Base-by-base conservation (phyloP, 2,113 vertebrate genomes). In the Malaclemys terrapin region DNA sequence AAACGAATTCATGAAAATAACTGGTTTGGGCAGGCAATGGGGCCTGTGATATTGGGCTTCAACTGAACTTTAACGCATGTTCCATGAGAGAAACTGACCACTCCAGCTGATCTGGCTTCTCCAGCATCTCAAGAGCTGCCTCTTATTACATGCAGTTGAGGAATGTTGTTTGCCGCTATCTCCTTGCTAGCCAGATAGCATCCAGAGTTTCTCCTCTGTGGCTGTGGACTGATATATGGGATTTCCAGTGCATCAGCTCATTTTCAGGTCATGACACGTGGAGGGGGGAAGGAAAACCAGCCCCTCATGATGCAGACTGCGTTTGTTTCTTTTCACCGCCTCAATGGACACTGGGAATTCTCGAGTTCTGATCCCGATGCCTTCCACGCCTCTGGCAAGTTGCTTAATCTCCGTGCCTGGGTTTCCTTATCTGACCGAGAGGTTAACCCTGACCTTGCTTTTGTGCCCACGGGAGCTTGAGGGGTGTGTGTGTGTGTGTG, bases 401-500 rank as follows among this genome's bases (percentile, higher is more conserved):
- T 3, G 35, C 62, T 69, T 69, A 17, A n/a, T 69, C 62, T n/a
- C 35, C 57, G 52, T 56, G 35, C 53, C 42, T 57, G 19, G 29
- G 12, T 38, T 85, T 20, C 81, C 50, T 75, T 45, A 19, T 56
- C 12, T 62, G 38, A 85, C 65, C 45, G 20, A 31, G 50, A 82
- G 53, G 17, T 42, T 8, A 10, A 17, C 17, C 31, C 49, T 20
- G 45, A 10, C 24, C 49, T 8, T 5, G 14, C 42, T 35, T 59
- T 50, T 57, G 49, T 45, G n/a, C 8, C 12, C 4, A 2, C 1
- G 27, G n/a, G 16, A 76, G 1, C 2, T 6, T 54, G 31, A n/a
- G 56, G 2, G 5, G 10, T 1, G 12, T 42, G 42, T 42, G 42
- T 42, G 42, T 42, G 42, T 42, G 42, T 42, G 42, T n/a, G n/a